Evolutionary conservation across 2,888 invertebrate genomes (phyloP).

Genomic region (Bedellia somnulentella): DNA sequence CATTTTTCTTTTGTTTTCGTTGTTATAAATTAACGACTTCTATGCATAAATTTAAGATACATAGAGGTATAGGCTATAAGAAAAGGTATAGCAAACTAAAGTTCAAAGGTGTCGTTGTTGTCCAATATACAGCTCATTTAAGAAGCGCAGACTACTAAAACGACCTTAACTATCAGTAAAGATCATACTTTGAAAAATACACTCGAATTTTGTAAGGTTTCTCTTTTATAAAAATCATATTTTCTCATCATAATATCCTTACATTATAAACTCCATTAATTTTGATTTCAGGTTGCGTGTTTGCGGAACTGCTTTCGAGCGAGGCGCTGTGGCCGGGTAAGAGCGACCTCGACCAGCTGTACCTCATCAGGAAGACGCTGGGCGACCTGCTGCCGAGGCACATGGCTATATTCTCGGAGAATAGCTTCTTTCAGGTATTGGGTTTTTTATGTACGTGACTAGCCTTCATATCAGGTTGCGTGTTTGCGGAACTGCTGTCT

Average conservation of each 20-base stretch:
- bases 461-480: slow-evolving; percentile 82
- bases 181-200: no score
- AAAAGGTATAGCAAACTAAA: no score
- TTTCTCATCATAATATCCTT: slow-evolving; percentile 3
- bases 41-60: no score
- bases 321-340: slow-evolving; percentile 98
- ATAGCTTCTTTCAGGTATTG: slow-evolving; percentile 82
- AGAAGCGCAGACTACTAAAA: no score
- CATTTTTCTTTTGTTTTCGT: no score
- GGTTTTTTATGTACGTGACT: no score
- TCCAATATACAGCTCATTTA: no score
- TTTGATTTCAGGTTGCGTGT: slow-evolving; percentile 80
- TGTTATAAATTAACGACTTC: no score
- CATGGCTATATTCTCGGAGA: slow-evolving; percentile 93
- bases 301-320: slow-evolving; percentile 84
- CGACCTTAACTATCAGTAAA: no score
- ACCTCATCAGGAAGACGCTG: slow-evolving; percentile 90
- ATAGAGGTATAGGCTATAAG: no score
- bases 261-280: slow-evolving; percentile 8
- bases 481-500: slow-evolving; percentile 82
- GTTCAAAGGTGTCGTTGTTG: no score
- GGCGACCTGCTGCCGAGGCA: slow-evolving; percentile 93
- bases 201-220: no score
- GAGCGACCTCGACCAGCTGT: slow-evolving; percentile 97
- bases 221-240: slow-evolving; percentile 9